Base-by-base conservation (phyloP, 2,888 invertebrate species). In the Fissipunctia ypsillon region DNA sequence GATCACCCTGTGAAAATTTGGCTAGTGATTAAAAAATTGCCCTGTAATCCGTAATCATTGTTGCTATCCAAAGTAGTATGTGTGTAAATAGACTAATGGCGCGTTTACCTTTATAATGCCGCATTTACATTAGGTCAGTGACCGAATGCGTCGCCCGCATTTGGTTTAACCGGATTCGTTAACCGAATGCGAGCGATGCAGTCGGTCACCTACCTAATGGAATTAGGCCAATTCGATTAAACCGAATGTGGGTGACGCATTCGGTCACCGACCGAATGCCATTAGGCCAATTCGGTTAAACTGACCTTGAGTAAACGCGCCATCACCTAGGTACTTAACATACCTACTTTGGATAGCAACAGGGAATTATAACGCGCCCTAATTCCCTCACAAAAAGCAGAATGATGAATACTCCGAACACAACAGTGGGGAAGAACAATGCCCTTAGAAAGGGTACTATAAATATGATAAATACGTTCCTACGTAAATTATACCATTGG, bases 381-480 rank as follows among this genome's bases (percentile, higher is more conserved):
- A 81, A 73, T 77, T 81, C 73, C 28, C n/a, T 41, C 10, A 81
- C 63, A 77, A 77, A 67, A 77, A 73, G n/a, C 45, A 48, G n/a
- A 52, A 52, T 56, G 54, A 77, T 73, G 69, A 81, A 76, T 80
- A 80, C 61, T 14, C 41, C 52, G 25, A 56, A 73, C 67, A 75
- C 59, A 73, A 81, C 67, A 72, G 67, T 14, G 43, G 54, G 72
- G 59, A 65, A 69, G 50, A 81, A 81, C 81, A 81, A 81, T 56
- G 25, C n/a, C 54, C 25, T 35, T n/a, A 76, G 31, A 80, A 80
- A 81, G 50, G 61, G 60, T 69, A 61, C 35, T 59, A 48, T 41
- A 60, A 64, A 73, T n/a, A n/a, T n/a, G n/a, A n/a, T 25, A 73
- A 63, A 71, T 61, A 50, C 48, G 31, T 69, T 31, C 22, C 25